phyloP scores from a whole-genome alignment of 2,797 vertebrate genomes.

The Psittacula echo region DNA sequence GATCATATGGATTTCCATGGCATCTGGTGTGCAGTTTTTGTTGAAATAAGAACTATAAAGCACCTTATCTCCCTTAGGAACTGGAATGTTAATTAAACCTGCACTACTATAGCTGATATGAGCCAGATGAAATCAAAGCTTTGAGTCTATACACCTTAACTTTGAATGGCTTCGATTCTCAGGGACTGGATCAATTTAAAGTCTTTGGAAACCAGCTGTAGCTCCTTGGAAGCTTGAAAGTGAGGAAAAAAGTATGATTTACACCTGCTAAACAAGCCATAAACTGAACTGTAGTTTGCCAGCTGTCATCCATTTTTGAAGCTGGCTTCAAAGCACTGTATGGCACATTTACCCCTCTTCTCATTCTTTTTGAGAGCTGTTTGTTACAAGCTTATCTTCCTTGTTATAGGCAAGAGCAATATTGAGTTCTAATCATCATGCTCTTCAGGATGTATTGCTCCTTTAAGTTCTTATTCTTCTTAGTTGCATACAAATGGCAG shows the following conservation, averaged over 20 bases:
- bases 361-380: background rate
- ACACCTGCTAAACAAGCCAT: background rate
- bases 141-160: background rate
- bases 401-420: background rate
- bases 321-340: constrained; percentile 5
- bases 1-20: background rate
- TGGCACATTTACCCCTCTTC: background rate
- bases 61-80: constrained; percentile 43
- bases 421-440: background rate
- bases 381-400: background rate
- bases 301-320: constrained; percentile 30
- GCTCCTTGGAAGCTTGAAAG: constrained; percentile 12
- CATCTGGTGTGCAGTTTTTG: constrained; percentile 51
- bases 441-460: background rate
- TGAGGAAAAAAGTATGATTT: constrained; percentile 23
- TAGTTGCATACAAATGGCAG: background rate
- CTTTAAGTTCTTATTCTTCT: background rate
- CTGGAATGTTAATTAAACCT: constrained; percentile 27
- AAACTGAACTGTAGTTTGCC: background rate
- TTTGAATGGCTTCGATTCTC: constrained; percentile 1
- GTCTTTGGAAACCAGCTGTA: constrained; percentile 27
- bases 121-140: constrained; percentile 56
- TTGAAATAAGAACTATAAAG: constrained; percentile 8
- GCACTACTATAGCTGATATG: constrained; percentile 2
- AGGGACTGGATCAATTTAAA: background rate